These are phyloP conservation scores for Peromyscus attwateri DNA, from an alignment of 2,797 vertebrate species.

Conservation along the genomic window DNA sequence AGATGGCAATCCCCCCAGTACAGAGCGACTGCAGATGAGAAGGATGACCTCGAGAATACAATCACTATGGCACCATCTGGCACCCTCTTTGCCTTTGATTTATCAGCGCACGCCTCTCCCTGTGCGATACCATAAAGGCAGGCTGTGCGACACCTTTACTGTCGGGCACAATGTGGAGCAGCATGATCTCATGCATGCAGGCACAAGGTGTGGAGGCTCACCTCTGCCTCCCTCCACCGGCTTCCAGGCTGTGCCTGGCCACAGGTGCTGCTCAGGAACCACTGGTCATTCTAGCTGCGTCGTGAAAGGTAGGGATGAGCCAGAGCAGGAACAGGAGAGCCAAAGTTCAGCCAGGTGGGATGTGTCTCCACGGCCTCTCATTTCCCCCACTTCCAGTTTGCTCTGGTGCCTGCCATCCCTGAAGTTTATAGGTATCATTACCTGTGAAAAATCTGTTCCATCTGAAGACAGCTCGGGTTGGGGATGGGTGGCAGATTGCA, in stretches of 20 bases:
- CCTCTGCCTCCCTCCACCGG: neutral
- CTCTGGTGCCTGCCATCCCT: slow-evolving; percentile 46
- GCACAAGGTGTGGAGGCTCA: neutral
- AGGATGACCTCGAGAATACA: neutral
- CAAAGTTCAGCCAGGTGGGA: neutral
- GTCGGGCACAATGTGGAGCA: neutral
- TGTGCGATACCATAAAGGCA: neutral
- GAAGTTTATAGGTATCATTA: slow-evolving; percentile 83
- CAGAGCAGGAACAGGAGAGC: neutral
- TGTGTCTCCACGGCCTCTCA: neutral
- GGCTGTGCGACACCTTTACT: slow-evolving; percentile 68
- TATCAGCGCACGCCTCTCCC: slow-evolving; percentile 23
- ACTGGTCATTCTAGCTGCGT: neutral
- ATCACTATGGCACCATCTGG: slow-evolving; percentile 60
- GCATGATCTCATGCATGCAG: neutral
- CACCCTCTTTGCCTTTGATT: slow-evolving; percentile 61
- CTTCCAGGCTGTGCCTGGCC: neutral
- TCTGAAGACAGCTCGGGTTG: slow-evolving; percentile 45
- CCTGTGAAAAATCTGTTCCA: slow-evolving; percentile 79
- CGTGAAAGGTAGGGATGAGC: too few species aligned
- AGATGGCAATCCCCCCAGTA: neutral
- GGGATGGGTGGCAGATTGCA: slow-evolving; percentile 82
- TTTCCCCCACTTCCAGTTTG: neutral
- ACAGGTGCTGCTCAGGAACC: neutral
- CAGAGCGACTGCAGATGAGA: neutral